A percentile compares a stretch with the other conserved stretches of the same genome.
Evolutionary conservation across 2,888 invertebrate genomes (phyloP).

Genomic region (Drosophila austrosaltans): DNA sequence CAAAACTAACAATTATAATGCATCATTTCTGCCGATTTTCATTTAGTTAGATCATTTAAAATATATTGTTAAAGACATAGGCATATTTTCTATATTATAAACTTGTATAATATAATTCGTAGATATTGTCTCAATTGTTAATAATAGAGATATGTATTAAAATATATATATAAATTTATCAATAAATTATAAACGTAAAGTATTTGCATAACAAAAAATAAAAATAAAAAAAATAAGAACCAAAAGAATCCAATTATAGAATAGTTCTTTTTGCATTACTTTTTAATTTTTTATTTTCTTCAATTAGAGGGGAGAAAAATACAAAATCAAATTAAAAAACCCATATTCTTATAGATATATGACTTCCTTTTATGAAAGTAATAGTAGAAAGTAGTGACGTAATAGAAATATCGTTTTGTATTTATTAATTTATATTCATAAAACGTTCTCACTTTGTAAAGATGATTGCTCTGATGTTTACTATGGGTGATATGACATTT

Average conservation of each 20-base stretch:
- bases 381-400: too few relatives aligned
- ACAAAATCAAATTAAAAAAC: neutral
- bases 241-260: too few relatives aligned
- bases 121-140: conserved; percentile 85
- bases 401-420: too few relatives aligned
- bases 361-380: too few relatives aligned
- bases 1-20: neutral
- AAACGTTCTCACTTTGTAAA: too few relatives aligned
- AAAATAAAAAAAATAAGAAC: neutral
- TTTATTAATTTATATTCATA: too few relatives aligned
- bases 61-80: conserved; percentile 10
- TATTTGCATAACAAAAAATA: conserved; percentile 25
- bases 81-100: conserved; percentile 70
- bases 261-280: neutral
- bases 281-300: too few relatives aligned
- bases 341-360: too few relatives aligned
- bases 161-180: conserved; percentile 88
- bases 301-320: too few relatives aligned
- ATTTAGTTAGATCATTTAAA: conserved; percentile 27
- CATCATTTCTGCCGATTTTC: conserved; percentile 2
- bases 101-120: conserved; percentile 15
- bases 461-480: too few relatives aligned
- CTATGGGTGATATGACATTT: too few relatives aligned
- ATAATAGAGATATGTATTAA: conserved; percentile 88
- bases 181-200: conserved; percentile 32